Conservation (phyloP, 2,888 invertebrate genomes). For the Rugalucina vietnamica region DNA sequence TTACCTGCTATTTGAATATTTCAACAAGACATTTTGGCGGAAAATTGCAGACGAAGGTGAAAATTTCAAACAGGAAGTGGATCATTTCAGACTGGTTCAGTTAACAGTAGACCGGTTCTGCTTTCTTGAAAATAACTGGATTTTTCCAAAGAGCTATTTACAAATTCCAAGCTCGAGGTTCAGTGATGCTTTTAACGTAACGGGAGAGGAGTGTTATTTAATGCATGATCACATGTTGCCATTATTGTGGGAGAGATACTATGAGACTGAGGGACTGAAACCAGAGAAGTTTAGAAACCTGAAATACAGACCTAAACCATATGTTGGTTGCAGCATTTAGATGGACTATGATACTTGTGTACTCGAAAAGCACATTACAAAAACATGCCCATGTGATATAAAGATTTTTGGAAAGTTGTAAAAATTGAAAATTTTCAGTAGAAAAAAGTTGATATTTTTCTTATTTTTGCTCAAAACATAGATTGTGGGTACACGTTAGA, state of each 20-base stretch:
- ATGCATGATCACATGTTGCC: conserved; percentile 65
- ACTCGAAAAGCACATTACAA: too few relatives aligned
- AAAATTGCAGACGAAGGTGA: conserved; percentile 67
- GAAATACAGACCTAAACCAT: conserved; percentile 47
- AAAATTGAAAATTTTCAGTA: too few relatives aligned
- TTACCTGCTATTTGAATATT: conserved; percentile 78
- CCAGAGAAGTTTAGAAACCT: conserved; percentile 38
- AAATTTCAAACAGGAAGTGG: conserved; percentile 74
- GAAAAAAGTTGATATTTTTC: too few relatives aligned
- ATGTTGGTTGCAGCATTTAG: conserved; percentile 58
- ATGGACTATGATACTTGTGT: neutral
- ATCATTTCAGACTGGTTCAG: conserved; percentile 65
- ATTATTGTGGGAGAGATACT: conserved; percentile 64
- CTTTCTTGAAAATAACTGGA: conserved; percentile 57
- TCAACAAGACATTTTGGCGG: conserved; percentile 79
- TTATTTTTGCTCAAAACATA: too few relatives aligned
- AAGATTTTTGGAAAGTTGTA: too few relatives aligned
- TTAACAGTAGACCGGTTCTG: conserved; percentile 62
- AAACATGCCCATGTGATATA: too few relatives aligned
- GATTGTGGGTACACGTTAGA: too few relatives aligned
- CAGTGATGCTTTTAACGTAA: conserved; percentile 61
- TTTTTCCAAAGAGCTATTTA: conserved; percentile 27
- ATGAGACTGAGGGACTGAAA: conserved; percentile 48
- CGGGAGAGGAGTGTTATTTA: conserved; percentile 66
- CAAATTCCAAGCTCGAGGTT: conserved; percentile 63